phyloP scores from a whole-genome alignment of 2,113 vertebrate species.

The Tachysurus fulvidraco region DNA sequence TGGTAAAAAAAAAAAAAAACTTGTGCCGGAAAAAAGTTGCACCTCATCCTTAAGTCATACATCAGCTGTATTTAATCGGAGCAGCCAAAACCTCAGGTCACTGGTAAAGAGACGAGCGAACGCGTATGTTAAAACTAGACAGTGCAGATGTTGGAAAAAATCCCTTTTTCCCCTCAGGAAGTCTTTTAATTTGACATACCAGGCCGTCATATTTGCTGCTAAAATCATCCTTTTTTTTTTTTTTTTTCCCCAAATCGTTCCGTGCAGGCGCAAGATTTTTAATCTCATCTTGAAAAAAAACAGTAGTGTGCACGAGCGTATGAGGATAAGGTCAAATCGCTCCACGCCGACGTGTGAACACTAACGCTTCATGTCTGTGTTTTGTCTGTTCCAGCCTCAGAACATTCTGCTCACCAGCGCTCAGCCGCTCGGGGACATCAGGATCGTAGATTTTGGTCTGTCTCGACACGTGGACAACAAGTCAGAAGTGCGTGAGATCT shows the following conservation, averaged over 20 bases:
- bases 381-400: constrained; percentile 78
- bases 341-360: not conserved
- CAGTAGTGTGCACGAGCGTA: too few species aligned
- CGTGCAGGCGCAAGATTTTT: not conserved
- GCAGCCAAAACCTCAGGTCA: not conserved
- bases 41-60: not conserved
- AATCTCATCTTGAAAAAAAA: not conserved
- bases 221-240: not conserved
- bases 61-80: constrained; percentile 12
- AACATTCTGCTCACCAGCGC: constrained; percentile 88
- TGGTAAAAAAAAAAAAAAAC: not conserved
- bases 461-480: constrained; percentile 86
- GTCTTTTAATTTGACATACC: not conserved
- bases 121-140: not conserved
- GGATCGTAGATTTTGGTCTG: constrained; percentile 94
- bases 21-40: not conserved
- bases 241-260: not conserved
- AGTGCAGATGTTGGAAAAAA: not conserved
- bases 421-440: constrained; percentile 86
- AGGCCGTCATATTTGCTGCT: not conserved
- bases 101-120: not conserved
- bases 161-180: not conserved
- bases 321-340: too few species aligned
- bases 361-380: not conserved
- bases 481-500: constrained; percentile 89